phyloP scores from a whole-genome alignment of 2,113 vertebrate species.

The Tyrannus savana region DNA sequence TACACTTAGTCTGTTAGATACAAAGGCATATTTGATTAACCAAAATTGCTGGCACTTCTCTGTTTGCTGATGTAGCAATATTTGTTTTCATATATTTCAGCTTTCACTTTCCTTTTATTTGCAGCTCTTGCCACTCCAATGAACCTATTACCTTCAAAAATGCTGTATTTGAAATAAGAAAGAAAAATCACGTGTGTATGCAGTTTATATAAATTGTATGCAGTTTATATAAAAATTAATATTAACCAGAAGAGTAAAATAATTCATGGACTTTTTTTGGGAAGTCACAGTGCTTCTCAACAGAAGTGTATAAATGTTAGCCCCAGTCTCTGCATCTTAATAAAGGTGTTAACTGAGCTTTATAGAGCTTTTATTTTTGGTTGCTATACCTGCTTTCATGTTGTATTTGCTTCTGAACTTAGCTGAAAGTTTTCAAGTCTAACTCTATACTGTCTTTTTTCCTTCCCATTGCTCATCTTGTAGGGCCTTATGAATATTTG shows the following conservation, averaged over 20 bases:
- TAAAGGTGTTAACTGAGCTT: not conserved
- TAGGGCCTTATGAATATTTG: not conserved
- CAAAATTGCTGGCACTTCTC: not conserved
- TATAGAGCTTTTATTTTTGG: not conserved
- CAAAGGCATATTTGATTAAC: not conserved
- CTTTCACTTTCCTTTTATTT: slow-evolving; percentile 18
- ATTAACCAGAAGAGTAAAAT: not conserved
- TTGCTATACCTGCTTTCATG: not conserved
- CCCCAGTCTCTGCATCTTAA: not conserved
- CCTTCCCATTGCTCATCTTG: not conserved
- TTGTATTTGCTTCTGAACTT: not conserved
- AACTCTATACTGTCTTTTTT: not conserved
- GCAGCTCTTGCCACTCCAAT: not conserved
- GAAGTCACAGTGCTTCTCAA: not conserved
- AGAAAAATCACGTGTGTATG: not conserved
- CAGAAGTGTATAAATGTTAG: not conserved
- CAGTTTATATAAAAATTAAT: not conserved
- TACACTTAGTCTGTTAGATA: not conserved
- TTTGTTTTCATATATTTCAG: slow-evolving; percentile 9
- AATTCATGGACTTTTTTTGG: not conserved
- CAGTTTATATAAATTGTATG: not conserved
- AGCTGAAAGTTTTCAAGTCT: not conserved
- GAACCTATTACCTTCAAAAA: not conserved
- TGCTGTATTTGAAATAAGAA: not conserved
- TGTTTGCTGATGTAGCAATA: not conserved